Evolutionary conservation across 2,113 vertebrate genomes (phyloP), one percentile per base, ranked within the genome.

Genomic region (Paralichthys olivaceus): DNA sequence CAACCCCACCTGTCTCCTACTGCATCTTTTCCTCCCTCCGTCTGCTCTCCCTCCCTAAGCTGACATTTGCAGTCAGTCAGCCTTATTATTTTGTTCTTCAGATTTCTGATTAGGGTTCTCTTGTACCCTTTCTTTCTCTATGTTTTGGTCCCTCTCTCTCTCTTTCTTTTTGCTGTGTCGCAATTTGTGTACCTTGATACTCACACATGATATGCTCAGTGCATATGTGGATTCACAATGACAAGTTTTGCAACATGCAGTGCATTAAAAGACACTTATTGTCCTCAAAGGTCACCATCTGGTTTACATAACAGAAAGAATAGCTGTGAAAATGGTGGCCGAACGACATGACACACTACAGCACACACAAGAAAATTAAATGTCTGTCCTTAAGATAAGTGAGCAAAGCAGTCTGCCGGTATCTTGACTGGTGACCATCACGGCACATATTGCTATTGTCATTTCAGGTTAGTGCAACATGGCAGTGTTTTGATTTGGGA

Each of bases 51-150:
- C 83, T 89, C 78, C 70, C 85, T 77, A 60, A 58, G 62, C 77
- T 93, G 93, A 94, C 93, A 93, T 93, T 93, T 94, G 65, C 89
- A 92, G 90, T 91, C 90, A 90, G 81, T 64, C 79, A 84, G 88
- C 87, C 91, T 92, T 90, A 93, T 94, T 93, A 93, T 93, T 89
- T 81, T 89, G 85, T 11, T 53, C 20, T 93, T 91, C 81, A 91
- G 79, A 91, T 86, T 90, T 91, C 83, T 92, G 91, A 93, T 94
- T 91, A 93, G 87, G 72, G 89, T 80, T 87, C 82, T 83, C 74
- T 79, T 49, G 28, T 72, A 75, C 56, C 29, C 61, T 64, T 53
- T 77, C 62, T 70, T 77, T 78, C 65, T 53, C 58, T 53, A 55
- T 43, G 28, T 87, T 43, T 51, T 26, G n/a, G 28, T 87, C 67